These are phyloP conservation scores for Trypoxylon attenuatum DNA, from an alignment of 2,888 invertebrate genomes.

Conservation along the genomic window DNA sequence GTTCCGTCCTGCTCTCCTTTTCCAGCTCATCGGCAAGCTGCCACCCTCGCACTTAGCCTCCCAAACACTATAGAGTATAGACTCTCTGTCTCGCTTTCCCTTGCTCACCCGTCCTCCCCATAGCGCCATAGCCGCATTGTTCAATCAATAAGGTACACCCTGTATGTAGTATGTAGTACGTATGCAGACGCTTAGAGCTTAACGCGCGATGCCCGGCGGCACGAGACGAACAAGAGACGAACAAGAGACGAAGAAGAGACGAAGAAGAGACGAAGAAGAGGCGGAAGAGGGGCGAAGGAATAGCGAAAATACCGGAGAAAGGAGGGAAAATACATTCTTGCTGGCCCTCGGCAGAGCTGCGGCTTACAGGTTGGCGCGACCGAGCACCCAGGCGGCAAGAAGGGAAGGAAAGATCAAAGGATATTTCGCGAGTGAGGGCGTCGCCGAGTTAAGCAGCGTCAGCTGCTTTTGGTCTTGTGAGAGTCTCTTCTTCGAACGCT, in stretches of 20 bases:
- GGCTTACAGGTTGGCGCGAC: neutral
- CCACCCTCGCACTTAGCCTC: slow-evolving; percentile 6
- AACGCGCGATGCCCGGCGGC: slow-evolving; percentile 23
- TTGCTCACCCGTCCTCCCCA: slow-evolving; percentile 35
- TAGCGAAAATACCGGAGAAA: slow-evolving; percentile 5
- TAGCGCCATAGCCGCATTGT: slow-evolving; percentile 57
- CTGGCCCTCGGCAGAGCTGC: too few species aligned
- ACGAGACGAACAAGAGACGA: too few species aligned
- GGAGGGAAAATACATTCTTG: slow-evolving; percentile 28
- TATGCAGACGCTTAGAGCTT: slow-evolving; percentile 42
- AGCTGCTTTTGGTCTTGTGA: slow-evolving; percentile 60
- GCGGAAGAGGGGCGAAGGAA: neutral
- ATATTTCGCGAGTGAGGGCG: neutral
- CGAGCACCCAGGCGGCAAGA: neutral
- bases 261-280: neutral
- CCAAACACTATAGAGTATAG: neutral
- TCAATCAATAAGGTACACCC: slow-evolving; percentile 69
- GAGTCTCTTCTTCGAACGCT: slow-evolving; percentile 48
- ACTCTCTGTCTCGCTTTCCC: slow-evolving; percentile 20
- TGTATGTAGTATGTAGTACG: slow-evolving; percentile 32
- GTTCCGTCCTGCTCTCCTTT: slow-evolving; percentile 26
- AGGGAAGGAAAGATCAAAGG: neutral
- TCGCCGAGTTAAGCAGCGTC: slow-evolving; percentile 64
- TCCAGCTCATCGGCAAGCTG: slow-evolving; percentile 15
- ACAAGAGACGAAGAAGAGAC: neutral